Evolutionary conservation across 2,113 vertebrate genomes (phyloP).

Genomic region (Cinclus mexicanus): DNA sequence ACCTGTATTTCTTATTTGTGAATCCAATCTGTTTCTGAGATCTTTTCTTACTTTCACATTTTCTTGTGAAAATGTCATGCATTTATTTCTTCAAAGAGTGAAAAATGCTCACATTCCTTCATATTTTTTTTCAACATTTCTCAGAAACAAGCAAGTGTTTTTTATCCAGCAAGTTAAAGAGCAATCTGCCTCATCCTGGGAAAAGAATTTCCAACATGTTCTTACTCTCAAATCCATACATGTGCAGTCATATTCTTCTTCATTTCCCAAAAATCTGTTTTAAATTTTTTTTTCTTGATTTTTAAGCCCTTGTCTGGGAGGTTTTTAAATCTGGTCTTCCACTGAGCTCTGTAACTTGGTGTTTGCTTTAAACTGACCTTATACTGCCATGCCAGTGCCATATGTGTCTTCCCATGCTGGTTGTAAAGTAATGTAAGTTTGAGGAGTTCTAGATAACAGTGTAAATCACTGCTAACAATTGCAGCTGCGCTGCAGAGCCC

Average conservation of each 20-base stretch:
- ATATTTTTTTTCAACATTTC: neutral
- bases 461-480: neutral
- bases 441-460: neutral
- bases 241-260: neutral
- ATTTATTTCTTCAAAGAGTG: neutral
- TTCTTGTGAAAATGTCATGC: neutral
- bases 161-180: neutral
- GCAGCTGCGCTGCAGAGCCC: neutral
- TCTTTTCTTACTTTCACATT: neutral
- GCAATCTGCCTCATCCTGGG: neutral
- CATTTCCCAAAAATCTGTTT: neutral
- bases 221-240: neutral
- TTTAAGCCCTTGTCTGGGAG: neutral
- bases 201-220: neutral
- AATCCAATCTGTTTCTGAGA: neutral
- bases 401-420: neutral
- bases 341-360: neutral
- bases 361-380: conserved; percentile 6
- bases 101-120: neutral
- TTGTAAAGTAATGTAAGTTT: neutral
- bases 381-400: neutral
- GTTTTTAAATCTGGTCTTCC: neutral
- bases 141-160: neutral
- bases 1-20: neutral
- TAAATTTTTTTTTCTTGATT: neutral